Conservation (phyloP, 2,888 invertebrate species). For the Parnassius smintheus region DNA sequence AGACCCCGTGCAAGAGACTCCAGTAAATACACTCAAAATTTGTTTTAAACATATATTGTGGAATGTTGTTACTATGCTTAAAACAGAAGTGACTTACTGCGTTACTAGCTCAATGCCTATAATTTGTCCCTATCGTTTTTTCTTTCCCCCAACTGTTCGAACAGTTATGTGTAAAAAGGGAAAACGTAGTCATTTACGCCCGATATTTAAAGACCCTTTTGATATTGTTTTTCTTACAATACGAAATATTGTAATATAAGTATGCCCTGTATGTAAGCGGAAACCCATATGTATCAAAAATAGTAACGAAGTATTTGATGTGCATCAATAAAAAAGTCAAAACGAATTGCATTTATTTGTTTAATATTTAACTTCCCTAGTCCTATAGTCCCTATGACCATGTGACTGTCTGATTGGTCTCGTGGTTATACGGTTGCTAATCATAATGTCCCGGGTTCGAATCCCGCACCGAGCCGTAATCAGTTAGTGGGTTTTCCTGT, state of each 20-base stretch:
- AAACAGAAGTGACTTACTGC: background rate
- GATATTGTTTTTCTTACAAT: conserved; percentile 7
- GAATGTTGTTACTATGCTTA: background rate
- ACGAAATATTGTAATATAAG: conserved; percentile 14
- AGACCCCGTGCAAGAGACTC: no score
- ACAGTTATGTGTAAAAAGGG: conserved; percentile 7
- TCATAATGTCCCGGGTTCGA: no score
- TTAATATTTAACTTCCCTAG: background rate
- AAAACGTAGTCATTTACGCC: background rate
- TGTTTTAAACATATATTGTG: no score
- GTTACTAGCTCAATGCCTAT: conserved; percentile 12
- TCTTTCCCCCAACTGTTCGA: conserved; percentile 4
- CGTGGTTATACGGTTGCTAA: no score
- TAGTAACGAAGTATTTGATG: conserved; percentile 23
- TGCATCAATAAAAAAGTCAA: conserved; percentile 13
- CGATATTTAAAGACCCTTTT: conserved; percentile 7
- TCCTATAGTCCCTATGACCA: no score
- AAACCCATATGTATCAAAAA: conserved; percentile 20
- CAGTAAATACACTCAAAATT: no score
- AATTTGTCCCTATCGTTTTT: conserved; percentile 6
- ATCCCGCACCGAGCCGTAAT: no score
- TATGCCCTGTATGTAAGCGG: conserved; percentile 23
- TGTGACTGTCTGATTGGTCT: no score
- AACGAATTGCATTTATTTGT: conserved; percentile 1
- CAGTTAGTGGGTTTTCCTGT: no score